phyloP scores from a whole-genome alignment of 64 coral and sea anemone genomes.

The Montipora efflorescens region DNA sequence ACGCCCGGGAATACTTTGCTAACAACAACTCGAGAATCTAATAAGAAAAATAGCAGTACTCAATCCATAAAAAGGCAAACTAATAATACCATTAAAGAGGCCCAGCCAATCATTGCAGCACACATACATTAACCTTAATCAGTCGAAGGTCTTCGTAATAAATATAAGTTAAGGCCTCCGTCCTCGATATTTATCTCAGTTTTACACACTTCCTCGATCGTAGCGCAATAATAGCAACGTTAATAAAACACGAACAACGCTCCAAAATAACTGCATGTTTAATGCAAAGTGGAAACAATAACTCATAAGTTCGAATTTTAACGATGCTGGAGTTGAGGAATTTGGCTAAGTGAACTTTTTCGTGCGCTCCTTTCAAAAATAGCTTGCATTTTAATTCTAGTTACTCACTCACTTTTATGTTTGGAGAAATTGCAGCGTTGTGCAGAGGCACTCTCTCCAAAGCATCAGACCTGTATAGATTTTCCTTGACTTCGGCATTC shows the following conservation, averaged over 20 bases:
- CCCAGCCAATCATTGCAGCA: too few relatives aligned
- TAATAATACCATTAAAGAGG: too few relatives aligned
- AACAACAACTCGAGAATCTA: slow-evolving; percentile 13
- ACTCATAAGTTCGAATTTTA: too few relatives aligned
- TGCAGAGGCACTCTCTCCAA: slow-evolving; percentile 13
- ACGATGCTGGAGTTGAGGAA: too few relatives aligned
- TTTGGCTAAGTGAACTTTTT: too few relatives aligned
- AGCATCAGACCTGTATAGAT: slow-evolving; percentile 4
- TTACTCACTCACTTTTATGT: slow-evolving; percentile 57
- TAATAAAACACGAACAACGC: too few relatives aligned
- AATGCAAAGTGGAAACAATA: too few relatives aligned
- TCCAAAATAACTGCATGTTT: too few relatives aligned
- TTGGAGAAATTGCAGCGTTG: slow-evolving; percentile 19
- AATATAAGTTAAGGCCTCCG: too few relatives aligned
- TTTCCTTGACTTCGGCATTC: neutral
- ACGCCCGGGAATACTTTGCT: slow-evolving; percentile 46
- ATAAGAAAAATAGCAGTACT: neutral
- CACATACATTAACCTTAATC: too few relatives aligned
- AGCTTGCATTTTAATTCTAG: neutral
- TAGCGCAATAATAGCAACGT: neutral
- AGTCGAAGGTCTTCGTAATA: neutral
- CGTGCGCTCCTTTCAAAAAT: neutral
- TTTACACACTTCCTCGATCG: neutral
- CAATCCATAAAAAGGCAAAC: neutral
- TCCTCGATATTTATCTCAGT: neutral